These are phyloP conservation scores for Eulemur mongoz DNA, from an alignment of 2,797 vertebrate genomes.

Conservation along the genomic window DNA sequence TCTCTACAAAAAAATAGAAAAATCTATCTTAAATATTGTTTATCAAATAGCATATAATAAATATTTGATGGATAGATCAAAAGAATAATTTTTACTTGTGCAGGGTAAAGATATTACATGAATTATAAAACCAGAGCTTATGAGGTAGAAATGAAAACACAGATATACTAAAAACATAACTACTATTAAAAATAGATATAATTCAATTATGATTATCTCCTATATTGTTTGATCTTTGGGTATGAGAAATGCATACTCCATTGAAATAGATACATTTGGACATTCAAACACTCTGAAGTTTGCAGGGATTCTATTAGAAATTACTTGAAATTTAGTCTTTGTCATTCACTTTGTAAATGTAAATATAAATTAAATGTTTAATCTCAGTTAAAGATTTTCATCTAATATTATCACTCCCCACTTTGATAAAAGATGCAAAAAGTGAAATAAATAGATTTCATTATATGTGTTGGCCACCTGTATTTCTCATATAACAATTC, in stretches of 20 bases:
- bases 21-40: background rate
- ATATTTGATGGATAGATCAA: background rate
- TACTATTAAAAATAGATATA: conserved; percentile 26
- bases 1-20: too few relatives aligned
- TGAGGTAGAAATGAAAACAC: background rate
- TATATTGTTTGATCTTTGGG: background rate
- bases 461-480: background rate
- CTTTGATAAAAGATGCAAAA: conserved; percentile 14
- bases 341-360: background rate
- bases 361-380: background rate
- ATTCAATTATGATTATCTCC: background rate
- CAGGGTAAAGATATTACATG: background rate
- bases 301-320: background rate
- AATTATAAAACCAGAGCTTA: conserved; percentile 27
- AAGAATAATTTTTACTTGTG: background rate
- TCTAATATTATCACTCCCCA: background rate
- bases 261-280: background rate
- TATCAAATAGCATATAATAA: background rate
- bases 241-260: background rate
- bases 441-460: conserved; percentile 1
- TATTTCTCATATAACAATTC: background rate
- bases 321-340: conserved; percentile 4
- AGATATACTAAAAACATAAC: background rate
- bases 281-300: conserved; percentile 13
- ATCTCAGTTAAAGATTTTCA: background rate